A percentile compares a stretch with the other conserved stretches of the same genome.
Conservation (phyloP, 2,797 vertebrate species). For the Coregonus sp. region DNA sequence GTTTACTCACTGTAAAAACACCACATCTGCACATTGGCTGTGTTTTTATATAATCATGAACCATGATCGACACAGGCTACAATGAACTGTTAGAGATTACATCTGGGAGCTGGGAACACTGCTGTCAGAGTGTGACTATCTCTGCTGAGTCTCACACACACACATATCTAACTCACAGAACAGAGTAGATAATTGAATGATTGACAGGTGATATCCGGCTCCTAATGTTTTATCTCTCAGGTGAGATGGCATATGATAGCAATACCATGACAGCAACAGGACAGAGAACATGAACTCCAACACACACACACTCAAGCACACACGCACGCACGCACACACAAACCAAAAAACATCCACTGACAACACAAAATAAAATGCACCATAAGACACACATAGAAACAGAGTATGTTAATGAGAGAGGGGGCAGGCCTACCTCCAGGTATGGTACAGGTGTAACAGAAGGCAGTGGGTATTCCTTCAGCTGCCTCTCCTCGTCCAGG, state of each 20-base stretch:
- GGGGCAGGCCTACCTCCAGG: slow-evolving; percentile 83
- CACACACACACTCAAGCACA: not conserved
- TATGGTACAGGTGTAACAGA: slow-evolving; percentile 89
- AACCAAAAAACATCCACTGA: not conserved
- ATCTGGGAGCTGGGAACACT: slow-evolving; percentile 44
- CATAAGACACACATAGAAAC: not conserved
- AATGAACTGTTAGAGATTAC: slow-evolving; percentile 57
- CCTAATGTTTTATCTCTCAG: not conserved
- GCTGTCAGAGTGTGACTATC: slow-evolving; percentile 37
- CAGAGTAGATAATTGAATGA: not conserved
- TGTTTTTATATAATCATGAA: slow-evolving; percentile 39
- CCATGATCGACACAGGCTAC: slow-evolving; percentile 54
- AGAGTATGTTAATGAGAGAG: not conserved
- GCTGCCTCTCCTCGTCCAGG: slow-evolving; percentile 92
- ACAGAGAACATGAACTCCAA: not conserved
- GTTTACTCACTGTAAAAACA: no score
- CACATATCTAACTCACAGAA: slow-evolving; percentile 4
- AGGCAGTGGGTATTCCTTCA: slow-evolving; percentile 91
- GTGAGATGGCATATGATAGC: not conserved
- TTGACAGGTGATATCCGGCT: slow-evolving; percentile 9
- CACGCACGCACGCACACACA: not conserved
- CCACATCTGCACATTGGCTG: no score
- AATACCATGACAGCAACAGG: not conserved
- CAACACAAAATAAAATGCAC: not conserved
- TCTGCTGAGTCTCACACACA: slow-evolving; percentile 17